These are phyloP conservation scores for Melanotaenia boesemani DNA, from an alignment of 2,797 vertebrate genomes.

Conservation along the genomic window DNA sequence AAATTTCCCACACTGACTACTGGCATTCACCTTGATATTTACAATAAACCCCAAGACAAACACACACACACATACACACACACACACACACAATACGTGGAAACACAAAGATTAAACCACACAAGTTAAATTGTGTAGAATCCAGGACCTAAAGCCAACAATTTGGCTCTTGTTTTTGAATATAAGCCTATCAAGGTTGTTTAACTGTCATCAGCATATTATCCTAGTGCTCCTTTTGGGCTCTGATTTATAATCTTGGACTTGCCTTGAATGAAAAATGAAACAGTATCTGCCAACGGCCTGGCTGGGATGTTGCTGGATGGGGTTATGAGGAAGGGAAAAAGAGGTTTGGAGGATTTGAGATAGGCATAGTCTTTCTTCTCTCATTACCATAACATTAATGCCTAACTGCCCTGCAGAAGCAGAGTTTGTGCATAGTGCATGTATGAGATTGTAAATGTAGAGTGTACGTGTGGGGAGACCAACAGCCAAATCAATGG, in stretches of 20 bases:
- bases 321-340: conserved; percentile 29
- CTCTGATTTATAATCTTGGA: conserved; percentile 40
- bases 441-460: conserved; percentile 1
- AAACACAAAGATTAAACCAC: conserved; percentile 11
- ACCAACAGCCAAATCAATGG: conserved; percentile 15
- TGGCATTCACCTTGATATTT: conserved; percentile 34
- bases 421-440: conserved; percentile 29
- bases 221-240: conserved; percentile 23
- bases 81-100: not conserved
- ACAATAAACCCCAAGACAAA: not conserved
- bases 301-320: conserved; percentile 39
- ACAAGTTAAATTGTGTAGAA: conserved; percentile 6
- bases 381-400: conserved; percentile 71
- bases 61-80: not conserved
- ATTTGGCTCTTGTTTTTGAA: conserved; percentile 28
- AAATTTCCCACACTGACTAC: conserved; percentile 18
- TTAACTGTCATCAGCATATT: conserved; percentile 32
- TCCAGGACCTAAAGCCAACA: conserved; percentile 9
- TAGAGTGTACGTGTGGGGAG: conserved; percentile 21
- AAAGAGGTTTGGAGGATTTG: conserved; percentile 40
- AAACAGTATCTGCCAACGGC: conserved; percentile 32
- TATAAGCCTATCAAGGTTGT: conserved; percentile 15
- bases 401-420: conserved; percentile 49
- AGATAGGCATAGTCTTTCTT: conserved; percentile 62
- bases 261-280: conserved; percentile 13